Percentiles rank a stretch among this genome's conserved stretches.
Evolutionary conservation across 2,113 vertebrate genomes (phyloP).

Genomic region (Scolopax mira): DNA sequence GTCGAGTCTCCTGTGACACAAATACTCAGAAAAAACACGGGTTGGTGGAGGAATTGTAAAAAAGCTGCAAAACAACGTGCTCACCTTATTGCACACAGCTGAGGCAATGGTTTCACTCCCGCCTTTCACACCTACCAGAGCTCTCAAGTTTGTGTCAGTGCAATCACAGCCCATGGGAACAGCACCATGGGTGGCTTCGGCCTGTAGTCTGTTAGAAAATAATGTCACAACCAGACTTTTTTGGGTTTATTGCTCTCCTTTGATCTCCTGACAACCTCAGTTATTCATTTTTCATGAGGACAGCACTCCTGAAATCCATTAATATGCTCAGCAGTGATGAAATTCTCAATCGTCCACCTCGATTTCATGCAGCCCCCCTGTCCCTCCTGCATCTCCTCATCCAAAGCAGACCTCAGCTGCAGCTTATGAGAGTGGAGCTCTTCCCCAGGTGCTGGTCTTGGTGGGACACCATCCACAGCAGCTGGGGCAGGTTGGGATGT

Average conservation of each 20-base stretch:
- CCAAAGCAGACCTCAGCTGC: not conserved
- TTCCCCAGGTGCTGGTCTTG: not conserved
- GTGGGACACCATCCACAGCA: not conserved
- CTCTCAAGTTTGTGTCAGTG: not conserved
- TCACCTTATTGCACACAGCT: accelerated
- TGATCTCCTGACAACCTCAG: not conserved
- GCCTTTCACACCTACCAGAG: accelerated
- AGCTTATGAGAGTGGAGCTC: not conserved
- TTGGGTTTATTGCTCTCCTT: not conserved
- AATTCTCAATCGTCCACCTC: not conserved
- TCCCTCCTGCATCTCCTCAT: not conserved
- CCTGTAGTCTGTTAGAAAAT: not conserved
- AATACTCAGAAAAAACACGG: accelerated
- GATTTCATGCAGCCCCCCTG: not conserved
- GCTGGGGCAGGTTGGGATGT: accelerated
- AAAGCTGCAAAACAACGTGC: not conserved
- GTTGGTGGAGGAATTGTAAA: not conserved
- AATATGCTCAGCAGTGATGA: not conserved
- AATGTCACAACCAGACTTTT: not conserved
- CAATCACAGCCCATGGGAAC: not conserved
- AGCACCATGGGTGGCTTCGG: not conserved
- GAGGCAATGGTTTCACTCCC: not conserved
- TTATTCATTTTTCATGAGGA: not conserved
- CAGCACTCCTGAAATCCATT: not conserved
- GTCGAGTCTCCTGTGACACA: not conserved